These are phyloP conservation scores for Porites australiensis DNA, from an alignment of 64 coral and sea anemone species.

Conservation along the genomic window DNA sequence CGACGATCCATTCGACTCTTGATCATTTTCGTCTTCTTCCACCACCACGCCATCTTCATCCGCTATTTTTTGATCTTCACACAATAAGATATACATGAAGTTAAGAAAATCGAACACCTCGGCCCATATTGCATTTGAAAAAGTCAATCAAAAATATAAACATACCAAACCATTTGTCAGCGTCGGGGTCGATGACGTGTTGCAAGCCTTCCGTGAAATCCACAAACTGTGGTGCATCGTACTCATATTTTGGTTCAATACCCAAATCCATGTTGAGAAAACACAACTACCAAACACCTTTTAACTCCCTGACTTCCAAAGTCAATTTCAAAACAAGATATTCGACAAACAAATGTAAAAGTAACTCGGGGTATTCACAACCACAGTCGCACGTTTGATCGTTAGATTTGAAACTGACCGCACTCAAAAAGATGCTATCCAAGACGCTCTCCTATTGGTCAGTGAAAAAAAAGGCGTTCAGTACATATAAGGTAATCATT, in stretches of 20 bases:
- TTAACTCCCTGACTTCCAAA: too few species aligned
- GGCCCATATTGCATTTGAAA: too few species aligned
- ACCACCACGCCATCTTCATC: slow-evolving; percentile 70
- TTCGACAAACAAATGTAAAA: neutral
- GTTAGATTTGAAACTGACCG: slow-evolving; percentile 42
- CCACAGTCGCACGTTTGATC: neutral
- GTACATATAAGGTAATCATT: slow-evolving; percentile 46
- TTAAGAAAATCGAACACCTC: neutral
- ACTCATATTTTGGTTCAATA: slow-evolving; percentile 76
- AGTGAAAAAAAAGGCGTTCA: neutral
- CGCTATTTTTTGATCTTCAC: slow-evolving; percentile 62
- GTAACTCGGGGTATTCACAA: neutral
- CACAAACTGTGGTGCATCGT: slow-evolving; percentile 93
- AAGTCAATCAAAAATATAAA: neutral
- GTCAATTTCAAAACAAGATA: neutral
- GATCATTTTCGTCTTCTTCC: slow-evolving; percentile 49
- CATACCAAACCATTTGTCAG: slow-evolving; percentile 94
- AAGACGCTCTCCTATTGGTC: slow-evolving; percentile 43
- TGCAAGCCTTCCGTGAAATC: slow-evolving; percentile 61
- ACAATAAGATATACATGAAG: neutral
- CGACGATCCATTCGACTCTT: neutral
- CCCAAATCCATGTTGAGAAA: slow-evolving; percentile 50
- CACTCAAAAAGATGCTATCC: slow-evolving; percentile 16
- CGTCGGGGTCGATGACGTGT: slow-evolving; percentile 40
- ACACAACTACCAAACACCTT: neutral